Evolutionary conservation across 2,888 invertebrate genomes (phyloP).

Genomic region (Clunio marinus): DNA sequence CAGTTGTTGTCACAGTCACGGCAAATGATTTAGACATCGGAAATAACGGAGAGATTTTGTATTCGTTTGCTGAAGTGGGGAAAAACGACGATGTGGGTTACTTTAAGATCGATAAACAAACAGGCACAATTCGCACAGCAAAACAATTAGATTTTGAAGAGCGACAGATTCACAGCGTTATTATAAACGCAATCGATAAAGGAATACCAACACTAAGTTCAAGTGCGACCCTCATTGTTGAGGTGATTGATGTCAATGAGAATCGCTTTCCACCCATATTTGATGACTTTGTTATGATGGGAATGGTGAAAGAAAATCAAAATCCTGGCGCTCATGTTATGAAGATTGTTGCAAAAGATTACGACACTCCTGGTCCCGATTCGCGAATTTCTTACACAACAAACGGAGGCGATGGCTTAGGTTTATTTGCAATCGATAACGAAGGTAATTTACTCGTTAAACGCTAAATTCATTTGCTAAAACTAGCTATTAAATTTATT

Average conservation of each 20-base stretch:
- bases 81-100: slow-evolving; percentile 60
- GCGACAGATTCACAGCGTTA: slow-evolving; percentile 82
- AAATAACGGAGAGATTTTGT: slow-evolving; percentile 72
- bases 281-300: slow-evolving; percentile 70
- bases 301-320: slow-evolving; percentile 74
- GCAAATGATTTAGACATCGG: slow-evolving; percentile 82
- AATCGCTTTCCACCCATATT: slow-evolving; percentile 81
- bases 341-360: slow-evolving; percentile 72
- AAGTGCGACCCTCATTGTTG: slow-evolving; percentile 75
- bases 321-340: slow-evolving; percentile 72
- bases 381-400: slow-evolving; percentile 81
- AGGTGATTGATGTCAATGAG: slow-evolving; percentile 92
- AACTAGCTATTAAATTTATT: slow-evolving; percentile 31
- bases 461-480: slow-evolving; percentile 8
- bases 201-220: slow-evolving; percentile 77
- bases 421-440: slow-evolving; percentile 85
- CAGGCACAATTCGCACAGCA: slow-evolving; percentile 80
- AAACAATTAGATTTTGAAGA: slow-evolving; percentile 82
- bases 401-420: slow-evolving; percentile 83
- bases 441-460: slow-evolving; percentile 63
- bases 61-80: slow-evolving; percentile 67
- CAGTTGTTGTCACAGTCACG: slow-evolving; percentile 77
- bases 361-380: slow-evolving; percentile 74
- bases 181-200: slow-evolving; percentile 78
- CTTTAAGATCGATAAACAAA: slow-evolving; percentile 78